Evolutionary conservation across 1,140 invertebrate genomes (phyloP).

Genomic region (Lepeophtheirus salmonis): DNA sequence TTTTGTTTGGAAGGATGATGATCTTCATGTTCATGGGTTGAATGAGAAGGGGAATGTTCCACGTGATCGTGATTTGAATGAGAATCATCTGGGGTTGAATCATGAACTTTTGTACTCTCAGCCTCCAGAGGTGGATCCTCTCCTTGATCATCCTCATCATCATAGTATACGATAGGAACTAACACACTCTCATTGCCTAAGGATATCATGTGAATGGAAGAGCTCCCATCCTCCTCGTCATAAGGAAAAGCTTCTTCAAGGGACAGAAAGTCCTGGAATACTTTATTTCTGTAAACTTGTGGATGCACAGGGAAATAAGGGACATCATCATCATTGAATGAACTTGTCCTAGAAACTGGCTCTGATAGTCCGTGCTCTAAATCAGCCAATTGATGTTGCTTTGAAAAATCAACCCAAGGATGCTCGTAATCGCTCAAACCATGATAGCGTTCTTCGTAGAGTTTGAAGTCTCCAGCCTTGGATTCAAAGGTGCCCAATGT

Average conservation of each 20-base stretch:
- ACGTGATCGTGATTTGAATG: slow-evolving; percentile 11
- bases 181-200: too few relatives aligned
- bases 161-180: too few relatives aligned
- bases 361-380: neutral
- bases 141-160: neutral
- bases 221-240: neutral
- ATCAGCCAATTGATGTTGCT: neutral
- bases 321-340: too few relatives aligned
- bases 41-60: too few relatives aligned
- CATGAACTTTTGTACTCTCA: too few relatives aligned
- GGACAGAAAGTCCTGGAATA: neutral
- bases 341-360: neutral
- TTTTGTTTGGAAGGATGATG: slow-evolving; percentile 4
- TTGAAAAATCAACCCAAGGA: neutral
- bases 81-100: too few relatives aligned
- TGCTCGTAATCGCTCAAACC: neutral
- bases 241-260: neutral
- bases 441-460: neutral
- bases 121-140: too few relatives aligned
- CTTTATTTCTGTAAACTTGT: neutral
- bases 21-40: slow-evolving; percentile 5
- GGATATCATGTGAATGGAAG: neutral
- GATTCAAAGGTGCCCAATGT: neutral
- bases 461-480: neutral
- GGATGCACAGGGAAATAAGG: neutral